A percentile compares a stretch with the other conserved stretches of the same genome.
Conservation (phyloP, 2,888 invertebrate species). For the Meteorus cinctellus region DNA sequence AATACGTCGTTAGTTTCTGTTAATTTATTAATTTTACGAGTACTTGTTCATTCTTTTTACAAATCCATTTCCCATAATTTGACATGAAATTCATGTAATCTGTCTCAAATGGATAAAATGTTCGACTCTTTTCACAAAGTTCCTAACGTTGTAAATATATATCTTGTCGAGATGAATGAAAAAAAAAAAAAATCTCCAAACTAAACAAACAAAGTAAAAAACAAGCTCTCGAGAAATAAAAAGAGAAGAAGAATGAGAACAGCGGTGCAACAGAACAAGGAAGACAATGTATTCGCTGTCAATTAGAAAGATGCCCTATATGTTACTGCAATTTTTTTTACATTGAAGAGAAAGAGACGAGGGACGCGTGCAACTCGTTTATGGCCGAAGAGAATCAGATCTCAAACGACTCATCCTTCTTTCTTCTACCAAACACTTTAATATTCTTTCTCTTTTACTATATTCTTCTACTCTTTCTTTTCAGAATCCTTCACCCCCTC, state of each 20-base stretch:
- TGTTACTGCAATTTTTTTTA: slow-evolving; percentile 26
- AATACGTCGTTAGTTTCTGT: too few relatives aligned
- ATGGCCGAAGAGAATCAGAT: slow-evolving; percentile 65
- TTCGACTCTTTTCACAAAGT: too few relatives aligned
- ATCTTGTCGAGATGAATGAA: too few relatives aligned
- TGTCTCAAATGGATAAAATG: too few relatives aligned
- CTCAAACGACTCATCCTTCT: slow-evolving; percentile 57
- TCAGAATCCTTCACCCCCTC: slow-evolving; percentile 46
- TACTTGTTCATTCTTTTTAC: too few relatives aligned
- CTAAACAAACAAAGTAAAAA: slow-evolving; percentile 16
- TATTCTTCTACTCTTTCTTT: slow-evolving; percentile 41
- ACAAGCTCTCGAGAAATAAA: not conserved
- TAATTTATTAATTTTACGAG: too few relatives aligned
- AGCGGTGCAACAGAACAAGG: slow-evolving; percentile 38
- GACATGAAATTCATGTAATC: too few relatives aligned
- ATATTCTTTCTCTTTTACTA: slow-evolving; percentile 1
- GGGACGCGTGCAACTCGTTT: slow-evolving; percentile 56
- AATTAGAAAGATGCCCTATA: slow-evolving; percentile 59
- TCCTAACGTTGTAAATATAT: too few relatives aligned
- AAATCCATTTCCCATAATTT: too few relatives aligned
- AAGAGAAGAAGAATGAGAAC: slow-evolving; percentile 7
- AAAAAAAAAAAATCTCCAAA: not conserved
- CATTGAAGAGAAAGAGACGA: slow-evolving; percentile 16
- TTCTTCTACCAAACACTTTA: not conserved
- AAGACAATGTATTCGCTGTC: slow-evolving; percentile 68